Evolutionary conservation across 2,797 vertebrate genomes (phyloP).

Genomic region (Aotus griseimembra): DNA sequence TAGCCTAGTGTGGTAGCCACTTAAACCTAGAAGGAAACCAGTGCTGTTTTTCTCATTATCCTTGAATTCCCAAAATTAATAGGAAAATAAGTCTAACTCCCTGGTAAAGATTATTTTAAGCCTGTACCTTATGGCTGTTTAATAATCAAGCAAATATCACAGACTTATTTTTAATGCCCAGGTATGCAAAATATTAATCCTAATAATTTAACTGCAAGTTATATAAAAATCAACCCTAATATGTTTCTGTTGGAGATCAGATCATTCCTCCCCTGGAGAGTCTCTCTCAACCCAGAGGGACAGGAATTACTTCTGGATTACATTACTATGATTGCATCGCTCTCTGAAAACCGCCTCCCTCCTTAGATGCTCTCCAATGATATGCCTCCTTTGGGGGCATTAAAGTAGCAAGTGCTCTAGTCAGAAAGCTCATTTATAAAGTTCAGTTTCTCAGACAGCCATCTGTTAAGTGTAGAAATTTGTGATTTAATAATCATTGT

Average conservation of each 20-base stretch:
- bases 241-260: background rate
- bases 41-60: background rate
- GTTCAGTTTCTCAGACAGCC: background rate
- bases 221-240: background rate
- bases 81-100: background rate
- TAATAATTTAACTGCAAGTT: background rate
- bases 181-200: background rate
- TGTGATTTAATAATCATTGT: background rate
- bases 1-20: background rate
- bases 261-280: background rate
- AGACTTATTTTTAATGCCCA: background rate
- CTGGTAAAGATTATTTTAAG: background rate
- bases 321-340: background rate
- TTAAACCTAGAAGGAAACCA: background rate
- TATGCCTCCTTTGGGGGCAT: background rate
- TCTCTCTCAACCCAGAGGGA: background rate
- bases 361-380: background rate
- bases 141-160: background rate
- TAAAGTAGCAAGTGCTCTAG: background rate
- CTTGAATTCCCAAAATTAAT: background rate
- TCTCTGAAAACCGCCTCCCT: background rate
- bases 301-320: background rate
- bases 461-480: background rate
- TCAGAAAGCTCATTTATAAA: constrained; percentile 3
- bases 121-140: background rate